Evolutionary conservation across 2,797 vertebrate species (phyloP), one percentile per base, ranked within the genome.

Genomic region (Coracias cyanogaster): DNA sequence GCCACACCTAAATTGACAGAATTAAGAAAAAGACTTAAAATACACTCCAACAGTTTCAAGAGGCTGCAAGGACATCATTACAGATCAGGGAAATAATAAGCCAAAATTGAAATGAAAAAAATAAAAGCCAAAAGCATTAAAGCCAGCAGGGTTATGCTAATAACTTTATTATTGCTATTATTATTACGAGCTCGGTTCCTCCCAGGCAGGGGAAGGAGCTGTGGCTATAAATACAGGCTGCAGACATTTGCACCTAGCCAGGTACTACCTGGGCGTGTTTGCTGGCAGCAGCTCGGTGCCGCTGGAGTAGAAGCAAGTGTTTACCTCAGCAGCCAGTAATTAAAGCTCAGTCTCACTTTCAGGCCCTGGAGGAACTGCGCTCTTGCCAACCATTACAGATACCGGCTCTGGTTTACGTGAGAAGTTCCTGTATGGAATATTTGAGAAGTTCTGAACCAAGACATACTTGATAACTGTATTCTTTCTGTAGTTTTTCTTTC

Each of bases 251-350:
- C 4, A 72, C 7, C 37, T 49, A 16, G 55, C 81, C 43, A 22
- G 45, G 45, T 71, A 16, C 43, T 88, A 10, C 87, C 61, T 70
- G 25, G 73, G 31, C 29, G 0, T 80, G 80, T 84, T 76, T 79
- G 43, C 81, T 96, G 94, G 90, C 92, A 89, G 88, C 70, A 48
- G 39, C 37, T 70, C 51, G 28, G 62, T 84, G 90, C 90, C 78
- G 76, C 33, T 80, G 86, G 88, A 92, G 62, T 84, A 62, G 70
- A 95, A 86, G 51, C 48, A 24, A 62, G 55, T 92, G 71, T 86
- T 93, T 91, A 55, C 76, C 22, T 87, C 73, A 70, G n/a, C 71
- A 94, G 60, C 60, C 48, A 39, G 61, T 95, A 89, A 87, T 96
- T 94, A 94, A 73, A 95, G 67, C 84, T 83, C 52, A 52, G 60